phyloP scores from a whole-genome alignment of 2,797 vertebrate species.

The Dipus sagitta region DNA sequence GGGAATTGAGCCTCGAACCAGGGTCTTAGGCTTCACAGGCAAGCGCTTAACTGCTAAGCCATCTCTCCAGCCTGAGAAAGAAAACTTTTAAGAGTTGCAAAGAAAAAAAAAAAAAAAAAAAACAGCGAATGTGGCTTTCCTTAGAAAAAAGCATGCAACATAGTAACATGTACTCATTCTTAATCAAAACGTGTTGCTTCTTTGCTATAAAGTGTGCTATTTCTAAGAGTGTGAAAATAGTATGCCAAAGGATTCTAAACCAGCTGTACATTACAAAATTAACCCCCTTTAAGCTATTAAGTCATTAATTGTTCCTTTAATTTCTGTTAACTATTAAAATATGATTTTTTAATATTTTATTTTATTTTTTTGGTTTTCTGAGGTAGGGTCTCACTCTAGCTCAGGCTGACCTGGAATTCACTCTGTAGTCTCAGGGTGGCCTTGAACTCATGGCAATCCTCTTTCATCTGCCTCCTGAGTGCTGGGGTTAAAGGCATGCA shows the following conservation, averaged over 20 bases:
- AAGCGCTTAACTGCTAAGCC: too few relatives aligned
- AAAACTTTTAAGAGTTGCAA: not conserved
- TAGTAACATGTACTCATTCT: not conserved
- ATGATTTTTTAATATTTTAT: too few relatives aligned
- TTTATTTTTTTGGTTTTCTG: too few relatives aligned
- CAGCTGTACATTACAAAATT: not conserved
- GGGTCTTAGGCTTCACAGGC: too few relatives aligned
- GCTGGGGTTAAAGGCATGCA: too few relatives aligned
- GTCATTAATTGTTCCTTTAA: constrained; percentile 23
- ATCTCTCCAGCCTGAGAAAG: too few relatives aligned
- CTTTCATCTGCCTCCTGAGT: too few relatives aligned
- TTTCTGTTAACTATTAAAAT: constrained; percentile 15
- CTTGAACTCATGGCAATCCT: too few relatives aligned
- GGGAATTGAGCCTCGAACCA: too few relatives aligned
- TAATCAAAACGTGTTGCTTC: not conserved
- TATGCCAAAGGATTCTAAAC: constrained; percentile 24
- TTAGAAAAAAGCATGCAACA: not conserved
- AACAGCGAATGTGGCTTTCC: not conserved
- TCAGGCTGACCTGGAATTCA: too few relatives aligned
- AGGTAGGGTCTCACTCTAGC: too few relatives aligned
- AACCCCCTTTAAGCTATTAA: not conserved
- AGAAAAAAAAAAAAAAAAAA: constrained; percentile 35
- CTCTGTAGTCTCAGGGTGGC: too few relatives aligned
- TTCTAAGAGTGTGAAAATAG: not conserved
- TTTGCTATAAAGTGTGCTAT: not conserved